These are phyloP conservation scores for Acrobeloides nanus DNA, from an alignment of 2,888 invertebrate genomes.

Conservation along the genomic window DNA sequence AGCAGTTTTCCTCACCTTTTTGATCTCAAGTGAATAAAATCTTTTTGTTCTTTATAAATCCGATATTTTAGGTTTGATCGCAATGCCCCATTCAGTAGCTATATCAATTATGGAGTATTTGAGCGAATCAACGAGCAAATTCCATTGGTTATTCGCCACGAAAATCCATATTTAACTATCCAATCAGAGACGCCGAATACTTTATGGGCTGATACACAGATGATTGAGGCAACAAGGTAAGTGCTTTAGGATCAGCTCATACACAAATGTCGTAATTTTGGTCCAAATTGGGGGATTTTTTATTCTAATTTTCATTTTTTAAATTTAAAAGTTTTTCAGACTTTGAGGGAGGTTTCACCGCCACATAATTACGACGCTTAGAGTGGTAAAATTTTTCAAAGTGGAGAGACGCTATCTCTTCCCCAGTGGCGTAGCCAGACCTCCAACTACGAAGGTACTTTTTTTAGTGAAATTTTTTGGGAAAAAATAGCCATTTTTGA, in stretches of 20 bases:
- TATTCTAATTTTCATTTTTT: not conserved
- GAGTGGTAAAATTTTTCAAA: no score
- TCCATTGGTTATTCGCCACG: constrained; percentile 43
- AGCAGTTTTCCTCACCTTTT: not conserved
- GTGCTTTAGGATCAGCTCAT: constrained; percentile 1
- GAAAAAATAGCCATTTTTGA: no score
- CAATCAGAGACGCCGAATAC: constrained; percentile 22
- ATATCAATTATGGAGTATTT: constrained; percentile 22
- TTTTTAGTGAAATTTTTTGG: no score
- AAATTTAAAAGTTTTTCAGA: not conserved
- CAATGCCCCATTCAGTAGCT: constrained; percentile 34
- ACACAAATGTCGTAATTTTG: not conserved
- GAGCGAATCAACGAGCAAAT: constrained; percentile 20
- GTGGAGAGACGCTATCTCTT: no score
- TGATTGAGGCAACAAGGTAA: constrained; percentile 32
- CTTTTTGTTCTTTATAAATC: not conserved
- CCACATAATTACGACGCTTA: no score
- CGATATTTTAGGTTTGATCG: constrained; percentile 26
- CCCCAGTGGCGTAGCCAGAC: no score
- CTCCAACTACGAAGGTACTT: no score
- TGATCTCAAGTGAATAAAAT: constrained; percentile 5
- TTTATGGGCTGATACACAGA: constrained; percentile 28
- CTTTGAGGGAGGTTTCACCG: no score
- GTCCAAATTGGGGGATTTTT: constrained; percentile 9
- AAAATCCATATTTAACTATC: constrained; percentile 44